Percentiles rank a stretch among this genome's conserved stretches.
These are phyloP conservation scores for Triops cancriformis DNA, from an alignment of 1,140 invertebrate genomes.

Conservation along the genomic window DNA sequence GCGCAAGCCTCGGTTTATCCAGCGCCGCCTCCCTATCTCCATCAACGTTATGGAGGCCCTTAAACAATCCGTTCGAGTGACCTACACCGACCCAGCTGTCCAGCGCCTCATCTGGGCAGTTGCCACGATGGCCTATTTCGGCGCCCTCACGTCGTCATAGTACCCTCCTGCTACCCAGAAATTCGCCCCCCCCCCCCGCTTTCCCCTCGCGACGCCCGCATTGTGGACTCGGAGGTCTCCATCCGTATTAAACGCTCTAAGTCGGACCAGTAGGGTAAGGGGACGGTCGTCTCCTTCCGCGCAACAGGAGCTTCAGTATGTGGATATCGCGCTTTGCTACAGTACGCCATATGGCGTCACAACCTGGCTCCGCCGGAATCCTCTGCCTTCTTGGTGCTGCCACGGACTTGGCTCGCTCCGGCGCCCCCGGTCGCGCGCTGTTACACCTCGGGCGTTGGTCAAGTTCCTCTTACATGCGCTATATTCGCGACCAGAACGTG, in stretches of 20 bases:
- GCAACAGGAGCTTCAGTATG: background rate
- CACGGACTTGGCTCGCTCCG: background rate
- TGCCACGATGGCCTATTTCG: background rate
- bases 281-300: background rate
- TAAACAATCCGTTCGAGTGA: background rate
- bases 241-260: background rate
- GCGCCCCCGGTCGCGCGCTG: background rate
- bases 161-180: background rate
- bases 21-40: background rate
- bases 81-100: background rate
- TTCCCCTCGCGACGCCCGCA: background rate
- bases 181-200: background rate
- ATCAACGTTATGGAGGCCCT: background rate
- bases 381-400: background rate
- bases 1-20: background rate
- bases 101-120: background rate
- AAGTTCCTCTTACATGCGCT: background rate
- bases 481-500: background rate
- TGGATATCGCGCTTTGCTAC: background rate
- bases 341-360: background rate
- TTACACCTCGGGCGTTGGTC: background rate
- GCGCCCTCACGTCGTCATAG: background rate
- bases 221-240: background rate
- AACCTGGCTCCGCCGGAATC: background rate
- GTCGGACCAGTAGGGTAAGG: background rate